Conservation (phyloP, 2,888 invertebrate genomes). For the Amphimallon solstitiale region DNA sequence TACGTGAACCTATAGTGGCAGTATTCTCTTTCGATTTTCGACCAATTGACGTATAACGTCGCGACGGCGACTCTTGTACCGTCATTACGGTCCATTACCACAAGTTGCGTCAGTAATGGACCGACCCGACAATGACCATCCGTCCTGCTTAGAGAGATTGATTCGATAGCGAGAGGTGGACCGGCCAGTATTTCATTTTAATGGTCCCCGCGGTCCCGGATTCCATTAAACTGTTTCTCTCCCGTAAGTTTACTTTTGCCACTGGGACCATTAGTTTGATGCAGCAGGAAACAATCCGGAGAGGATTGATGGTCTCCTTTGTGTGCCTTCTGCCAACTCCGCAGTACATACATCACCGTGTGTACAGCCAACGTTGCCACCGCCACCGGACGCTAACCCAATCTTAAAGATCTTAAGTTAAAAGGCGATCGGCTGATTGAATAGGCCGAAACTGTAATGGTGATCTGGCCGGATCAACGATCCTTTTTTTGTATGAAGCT, state of each 20-base stretch:
- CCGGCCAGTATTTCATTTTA: constrained; percentile 67
- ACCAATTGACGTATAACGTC: constrained; percentile 34
- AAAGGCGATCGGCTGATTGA: background rate
- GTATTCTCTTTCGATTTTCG: constrained; percentile 28
- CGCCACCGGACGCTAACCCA: constrained; percentile 13
- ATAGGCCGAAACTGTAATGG: too few species aligned
- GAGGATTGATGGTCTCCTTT: constrained; percentile 61
- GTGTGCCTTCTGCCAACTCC: constrained; percentile 59
- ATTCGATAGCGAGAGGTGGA: constrained; percentile 54
- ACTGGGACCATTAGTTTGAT: constrained; percentile 65
- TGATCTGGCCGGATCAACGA: too few species aligned
- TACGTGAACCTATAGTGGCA: background rate
- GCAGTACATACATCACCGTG: constrained; percentile 57
- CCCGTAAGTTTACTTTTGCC: constrained; percentile 64
- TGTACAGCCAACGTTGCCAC: constrained; percentile 19
- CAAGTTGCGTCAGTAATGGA: constrained; percentile 50
- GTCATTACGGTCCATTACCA: constrained; percentile 60
- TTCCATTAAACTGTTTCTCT: constrained; percentile 69
- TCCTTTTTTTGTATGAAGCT: too few species aligned
- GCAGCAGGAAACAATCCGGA: constrained; percentile 66
- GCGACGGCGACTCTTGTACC: constrained; percentile 39
- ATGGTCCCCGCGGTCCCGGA: constrained; percentile 68
- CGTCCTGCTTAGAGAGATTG: constrained; percentile 61
- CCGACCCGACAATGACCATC: constrained; percentile 59
- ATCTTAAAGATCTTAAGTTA: constrained; percentile 17